Evolutionary conservation across 2,113 vertebrate genomes (phyloP).

Genomic region (Misgurnus mizolepis): DNA sequence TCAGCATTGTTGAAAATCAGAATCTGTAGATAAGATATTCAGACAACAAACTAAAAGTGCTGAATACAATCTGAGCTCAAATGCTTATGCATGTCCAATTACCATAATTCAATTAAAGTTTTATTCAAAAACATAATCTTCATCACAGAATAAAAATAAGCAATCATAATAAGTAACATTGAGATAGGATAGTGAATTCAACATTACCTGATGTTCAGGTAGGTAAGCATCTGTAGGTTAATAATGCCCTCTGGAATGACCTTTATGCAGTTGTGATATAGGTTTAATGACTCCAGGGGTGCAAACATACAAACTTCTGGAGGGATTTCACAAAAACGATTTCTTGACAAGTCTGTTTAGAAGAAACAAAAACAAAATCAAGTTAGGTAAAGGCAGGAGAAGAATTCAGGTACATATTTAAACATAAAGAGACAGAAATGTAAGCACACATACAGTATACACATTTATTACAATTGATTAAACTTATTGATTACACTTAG

Average conservation of each 20-base stretch:
- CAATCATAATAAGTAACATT: too few species aligned
- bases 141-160: too few species aligned
- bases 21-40: too few species aligned
- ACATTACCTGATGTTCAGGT: slow-evolving; percentile 92
- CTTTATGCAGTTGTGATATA: slow-evolving; percentile 99
- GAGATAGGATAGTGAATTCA: background rate
- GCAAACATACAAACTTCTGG: slow-evolving; percentile 93
- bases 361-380: slow-evolving; percentile 5
- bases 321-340: slow-evolving; percentile 93
- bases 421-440: background rate
- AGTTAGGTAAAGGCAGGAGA: background rate
- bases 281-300: slow-evolving; percentile 92
- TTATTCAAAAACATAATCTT: too few species aligned
- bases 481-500: too few species aligned
- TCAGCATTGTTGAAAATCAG: background rate
- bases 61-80: too few species aligned
- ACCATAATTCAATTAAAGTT: too few species aligned
- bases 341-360: slow-evolving; percentile 92
- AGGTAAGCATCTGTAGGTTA: slow-evolving; percentile 97
- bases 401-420: background rate
- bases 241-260: slow-evolving; percentile 94
- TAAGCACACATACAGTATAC: background rate
- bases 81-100: too few species aligned
- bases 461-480: background rate
- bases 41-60: too few species aligned